Conservation (phyloP, 2,888 invertebrate species). For the Sepioteuthis lessoniana region DNA sequence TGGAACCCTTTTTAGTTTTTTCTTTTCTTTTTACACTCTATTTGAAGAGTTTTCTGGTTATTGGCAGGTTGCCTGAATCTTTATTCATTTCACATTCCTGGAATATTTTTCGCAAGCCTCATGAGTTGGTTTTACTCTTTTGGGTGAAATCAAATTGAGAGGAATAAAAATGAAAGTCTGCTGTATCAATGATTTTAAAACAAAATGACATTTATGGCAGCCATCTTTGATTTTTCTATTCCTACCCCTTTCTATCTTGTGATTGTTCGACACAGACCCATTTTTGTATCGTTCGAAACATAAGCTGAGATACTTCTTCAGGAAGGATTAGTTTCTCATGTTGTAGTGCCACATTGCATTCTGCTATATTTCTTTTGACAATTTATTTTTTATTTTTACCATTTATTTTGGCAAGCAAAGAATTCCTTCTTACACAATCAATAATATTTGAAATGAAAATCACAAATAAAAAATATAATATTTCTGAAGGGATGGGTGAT, state of each 20-base stretch:
- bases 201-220: conserved; percentile 6
- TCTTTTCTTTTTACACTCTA: not conserved
- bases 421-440: not conserved
- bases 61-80: conserved; percentile 33
- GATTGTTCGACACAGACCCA: not conserved
- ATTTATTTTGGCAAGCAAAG: not conserved
- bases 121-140: conserved; percentile 1
- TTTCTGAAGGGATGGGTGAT: not conserved
- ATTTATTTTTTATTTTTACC: not conserved
- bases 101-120: not conserved
- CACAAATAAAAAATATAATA: not conserved
- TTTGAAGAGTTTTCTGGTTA: not conserved
- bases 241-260: not conserved
- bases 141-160: not conserved
- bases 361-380: not conserved
- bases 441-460: not conserved
- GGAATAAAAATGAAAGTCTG: not conserved
- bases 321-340: not conserved
- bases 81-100: not conserved
- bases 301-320: conserved; percentile 9
- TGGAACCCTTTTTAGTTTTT: not conserved
- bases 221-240: conserved; percentile 6
- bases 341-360: not conserved
- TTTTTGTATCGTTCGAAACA: not conserved
- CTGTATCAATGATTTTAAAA: conserved; percentile 4